A percentile compares a stretch with the other conserved stretches of the same genome.
These are phyloP conservation scores for Lithobius niger DNA, from an alignment of 1,140 invertebrate species.

Conservation along the genomic window DNA sequence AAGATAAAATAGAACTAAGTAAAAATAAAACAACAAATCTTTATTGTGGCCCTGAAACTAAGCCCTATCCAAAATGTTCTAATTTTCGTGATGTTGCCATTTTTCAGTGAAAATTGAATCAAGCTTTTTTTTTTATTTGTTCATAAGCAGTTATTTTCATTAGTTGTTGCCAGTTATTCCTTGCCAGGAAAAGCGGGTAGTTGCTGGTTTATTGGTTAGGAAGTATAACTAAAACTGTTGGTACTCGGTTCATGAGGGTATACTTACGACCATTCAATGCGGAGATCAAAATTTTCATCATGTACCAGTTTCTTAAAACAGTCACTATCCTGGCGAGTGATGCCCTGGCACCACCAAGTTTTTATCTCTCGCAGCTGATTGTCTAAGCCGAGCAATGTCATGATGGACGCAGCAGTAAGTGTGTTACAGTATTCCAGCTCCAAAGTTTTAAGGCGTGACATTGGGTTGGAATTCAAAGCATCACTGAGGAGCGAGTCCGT, in stretches of 20 bases:
- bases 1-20: too few relatives aligned
- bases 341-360: neutral
- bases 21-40: too few relatives aligned
- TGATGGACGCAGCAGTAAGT: neutral
- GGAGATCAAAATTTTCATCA: neutral
- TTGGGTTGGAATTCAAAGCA: neutral
- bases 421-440: slow-evolving; percentile 5
- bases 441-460: neutral
- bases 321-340: neutral
- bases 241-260: neutral
- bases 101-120: neutral
- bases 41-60: too few relatives aligned
- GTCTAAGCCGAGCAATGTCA: neutral
- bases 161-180: neutral
- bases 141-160: neutral
- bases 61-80: too few relatives aligned
- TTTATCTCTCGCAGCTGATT: neutral
- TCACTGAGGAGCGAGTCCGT: neutral
- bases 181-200: too few relatives aligned
- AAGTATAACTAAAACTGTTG: too few relatives aligned
- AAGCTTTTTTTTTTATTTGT: neutral
- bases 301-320: neutral
- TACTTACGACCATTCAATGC: neutral
- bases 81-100: too few relatives aligned
- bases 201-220: too few relatives aligned